Conservation (phyloP, 2,888 invertebrate genomes). For the Ptilodon capucinus region DNA sequence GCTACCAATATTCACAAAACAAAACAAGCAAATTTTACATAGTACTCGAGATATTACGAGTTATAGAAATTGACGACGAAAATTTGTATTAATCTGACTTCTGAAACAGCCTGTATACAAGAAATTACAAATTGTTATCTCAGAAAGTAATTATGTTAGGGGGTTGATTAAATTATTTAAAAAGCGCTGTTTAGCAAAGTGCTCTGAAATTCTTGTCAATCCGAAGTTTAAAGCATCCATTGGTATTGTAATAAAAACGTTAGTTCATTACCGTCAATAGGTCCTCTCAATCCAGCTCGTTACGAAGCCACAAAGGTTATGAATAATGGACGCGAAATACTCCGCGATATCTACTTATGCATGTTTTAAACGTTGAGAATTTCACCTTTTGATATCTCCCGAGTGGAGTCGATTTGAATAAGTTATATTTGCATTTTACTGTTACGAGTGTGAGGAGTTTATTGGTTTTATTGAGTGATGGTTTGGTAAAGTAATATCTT, state of each 20-base stretch:
- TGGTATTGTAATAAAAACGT: constrained; percentile 61
- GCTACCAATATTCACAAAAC: too few relatives aligned
- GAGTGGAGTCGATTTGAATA: constrained; percentile 51
- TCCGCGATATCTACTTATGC: constrained; percentile 68
- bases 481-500: not conserved
- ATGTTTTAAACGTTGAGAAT: constrained; percentile 69
- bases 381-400: constrained; percentile 62
- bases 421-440: constrained; percentile 39
- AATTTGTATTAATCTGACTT: too few relatives aligned
- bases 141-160: too few relatives aligned
- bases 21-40: too few relatives aligned
- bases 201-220: constrained; percentile 10
- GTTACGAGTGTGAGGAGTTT: constrained; percentile 15
- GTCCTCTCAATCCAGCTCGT: constrained; percentile 70
- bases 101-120: too few relatives aligned
- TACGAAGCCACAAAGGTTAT: constrained; percentile 70
- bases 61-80: too few relatives aligned
- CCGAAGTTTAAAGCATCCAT: constrained; percentile 52
- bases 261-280: constrained; percentile 74
- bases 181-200: constrained; percentile 12
- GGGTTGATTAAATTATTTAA: too few relatives aligned
- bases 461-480: constrained; percentile 10
- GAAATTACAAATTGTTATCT: too few relatives aligned
- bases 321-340: constrained; percentile 76
- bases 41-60: too few relatives aligned